Percentiles rank a stretch among this genome's conserved stretches.
Conservation (phyloP, 2,888 invertebrate genomes). For the Sthenelais limicola region DNA sequence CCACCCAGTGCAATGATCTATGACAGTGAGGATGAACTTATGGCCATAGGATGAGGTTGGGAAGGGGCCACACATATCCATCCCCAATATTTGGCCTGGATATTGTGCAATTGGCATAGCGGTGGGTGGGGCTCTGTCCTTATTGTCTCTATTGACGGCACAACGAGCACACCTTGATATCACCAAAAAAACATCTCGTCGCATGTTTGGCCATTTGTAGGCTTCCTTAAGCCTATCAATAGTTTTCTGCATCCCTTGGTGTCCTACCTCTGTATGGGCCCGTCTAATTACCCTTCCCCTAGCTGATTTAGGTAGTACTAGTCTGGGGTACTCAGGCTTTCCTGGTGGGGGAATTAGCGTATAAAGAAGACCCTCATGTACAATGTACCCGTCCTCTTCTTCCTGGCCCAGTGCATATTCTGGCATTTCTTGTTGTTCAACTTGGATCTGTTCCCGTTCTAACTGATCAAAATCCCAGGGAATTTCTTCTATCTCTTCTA, state of each 20-base stretch:
- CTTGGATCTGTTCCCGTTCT: not conserved
- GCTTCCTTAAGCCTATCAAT: not conserved
- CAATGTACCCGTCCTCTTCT: constrained; percentile 4
- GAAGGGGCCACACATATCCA: constrained; percentile 35
- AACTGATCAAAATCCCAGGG: not conserved
- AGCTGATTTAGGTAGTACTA: constrained; percentile 10
- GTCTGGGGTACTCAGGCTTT: constrained; percentile 11
- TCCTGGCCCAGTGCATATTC: not conserved
- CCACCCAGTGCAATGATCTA: constrained; percentile 33
- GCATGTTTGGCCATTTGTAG: constrained; percentile 31
- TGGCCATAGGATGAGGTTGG: constrained; percentile 3
- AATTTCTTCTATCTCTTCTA: not conserved
- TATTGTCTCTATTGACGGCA: constrained; percentile 12
- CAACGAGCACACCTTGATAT: not conserved
- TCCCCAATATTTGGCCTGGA: constrained; percentile 13
- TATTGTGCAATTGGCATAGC: constrained; percentile 12
- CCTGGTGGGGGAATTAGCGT: not conserved
- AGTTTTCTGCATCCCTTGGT: constrained; percentile 19
- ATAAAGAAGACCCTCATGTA: constrained; percentile 21
- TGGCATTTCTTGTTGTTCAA: constrained; percentile 14
- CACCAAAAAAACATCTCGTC: constrained; percentile 1
- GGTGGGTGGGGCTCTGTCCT: not conserved
- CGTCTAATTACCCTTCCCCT: not conserved
- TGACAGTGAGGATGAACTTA: constrained; percentile 1
- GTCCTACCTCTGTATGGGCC: constrained; percentile 23